Evolutionary conservation across 2,888 invertebrate species (phyloP).

Genomic region (Acrobasis consociella): DNA sequence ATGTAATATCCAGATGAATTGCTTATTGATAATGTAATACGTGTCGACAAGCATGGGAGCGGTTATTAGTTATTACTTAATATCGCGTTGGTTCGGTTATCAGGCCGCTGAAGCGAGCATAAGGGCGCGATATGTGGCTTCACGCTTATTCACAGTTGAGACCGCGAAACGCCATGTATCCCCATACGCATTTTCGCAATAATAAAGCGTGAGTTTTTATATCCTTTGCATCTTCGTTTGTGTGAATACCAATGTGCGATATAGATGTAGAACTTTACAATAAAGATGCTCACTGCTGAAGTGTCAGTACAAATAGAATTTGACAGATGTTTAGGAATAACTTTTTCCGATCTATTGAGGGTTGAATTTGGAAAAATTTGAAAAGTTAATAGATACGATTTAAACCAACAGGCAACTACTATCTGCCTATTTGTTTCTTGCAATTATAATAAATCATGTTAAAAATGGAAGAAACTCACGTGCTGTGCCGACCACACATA

Average conservation of each 20-base stretch:
- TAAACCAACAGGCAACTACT: too few relatives aligned
- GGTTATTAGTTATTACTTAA: slow-evolving; percentile 73
- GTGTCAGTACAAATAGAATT: too few relatives aligned
- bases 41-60: slow-evolving; percentile 67
- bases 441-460: too few relatives aligned
- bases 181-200: slow-evolving; percentile 64
- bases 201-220: slow-evolving; percentile 70
- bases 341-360: too few relatives aligned
- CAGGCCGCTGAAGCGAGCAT: slow-evolving; percentile 69
- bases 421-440: too few relatives aligned
- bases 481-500: too few relatives aligned
- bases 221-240: not conserved
- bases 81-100: slow-evolving; percentile 71
- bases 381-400: too few relatives aligned
- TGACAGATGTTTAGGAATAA: too few relatives aligned
- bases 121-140: slow-evolving; percentile 66
- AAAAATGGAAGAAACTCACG: too few relatives aligned
- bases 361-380: too few relatives aligned
- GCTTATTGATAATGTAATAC: slow-evolving; percentile 65
- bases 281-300: too few relatives aligned
- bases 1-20: slow-evolving; percentile 46
- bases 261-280: too few relatives aligned
- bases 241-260: not conserved
- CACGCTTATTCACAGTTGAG: slow-evolving; percentile 55
- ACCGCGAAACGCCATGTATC: slow-evolving; percentile 56